Percentiles rank a stretch among this genome's conserved stretches.
Evolutionary conservation across 2,113 vertebrate genomes (phyloP).

Genomic region (Megalops atlanticus): DNA sequence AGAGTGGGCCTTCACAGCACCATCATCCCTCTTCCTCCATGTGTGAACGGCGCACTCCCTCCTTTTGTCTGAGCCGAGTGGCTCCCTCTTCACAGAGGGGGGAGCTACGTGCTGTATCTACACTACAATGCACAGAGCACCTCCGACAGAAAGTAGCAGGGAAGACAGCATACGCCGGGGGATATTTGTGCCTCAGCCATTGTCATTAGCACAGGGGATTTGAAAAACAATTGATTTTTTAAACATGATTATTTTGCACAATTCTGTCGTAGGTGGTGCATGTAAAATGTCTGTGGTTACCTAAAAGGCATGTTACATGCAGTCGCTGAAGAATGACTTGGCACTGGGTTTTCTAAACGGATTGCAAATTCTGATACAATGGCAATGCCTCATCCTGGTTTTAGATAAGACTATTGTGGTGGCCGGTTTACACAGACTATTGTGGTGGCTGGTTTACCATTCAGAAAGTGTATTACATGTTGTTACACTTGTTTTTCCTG

Average conservation of each 20-base stretch:
- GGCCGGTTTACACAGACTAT: not conserved
- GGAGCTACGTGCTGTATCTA: not conserved
- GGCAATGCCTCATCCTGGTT: not conserved
- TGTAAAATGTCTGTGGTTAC: not conserved
- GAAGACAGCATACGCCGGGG: too few species aligned
- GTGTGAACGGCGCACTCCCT: not conserved
- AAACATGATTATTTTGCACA: too few species aligned
- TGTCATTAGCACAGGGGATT: too few species aligned
- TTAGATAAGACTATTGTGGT: not conserved
- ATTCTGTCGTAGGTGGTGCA: not conserved
- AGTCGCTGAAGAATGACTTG: not conserved
- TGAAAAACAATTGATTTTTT: not conserved
- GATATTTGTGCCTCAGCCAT: too few species aligned
- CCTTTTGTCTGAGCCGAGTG: not conserved
- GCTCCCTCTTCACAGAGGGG: not conserved
- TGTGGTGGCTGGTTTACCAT: not conserved
- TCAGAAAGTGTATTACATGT: too few species aligned
- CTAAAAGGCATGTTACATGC: not conserved
- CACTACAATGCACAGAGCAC: not conserved
- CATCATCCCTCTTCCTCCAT: not conserved
- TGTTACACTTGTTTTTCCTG: not conserved
- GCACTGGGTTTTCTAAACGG: not conserved
- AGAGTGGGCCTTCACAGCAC: constrained; percentile 45
- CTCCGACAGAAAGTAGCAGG: too few species aligned
- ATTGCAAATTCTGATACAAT: not conserved